These are phyloP conservation scores for Mormyrus iriodes DNA, from an alignment of 2,113 vertebrate genomes.

Conservation along the genomic window DNA sequence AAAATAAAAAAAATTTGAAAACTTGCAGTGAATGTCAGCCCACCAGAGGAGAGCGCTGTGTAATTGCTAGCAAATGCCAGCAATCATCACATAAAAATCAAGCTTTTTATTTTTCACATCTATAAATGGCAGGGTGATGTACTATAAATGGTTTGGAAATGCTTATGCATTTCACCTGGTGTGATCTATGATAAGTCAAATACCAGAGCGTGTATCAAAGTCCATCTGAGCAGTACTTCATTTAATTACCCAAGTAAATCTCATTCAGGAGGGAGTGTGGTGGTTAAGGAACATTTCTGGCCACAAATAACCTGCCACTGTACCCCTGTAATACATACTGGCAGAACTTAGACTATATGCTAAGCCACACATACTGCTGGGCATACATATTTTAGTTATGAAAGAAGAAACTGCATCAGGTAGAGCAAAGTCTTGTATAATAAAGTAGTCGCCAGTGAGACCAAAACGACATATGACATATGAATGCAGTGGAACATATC, in stretches of 20 bases:
- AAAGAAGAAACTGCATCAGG: neutral
- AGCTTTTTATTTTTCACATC: neutral
- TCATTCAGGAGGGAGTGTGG: neutral
- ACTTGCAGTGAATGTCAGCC: neutral
- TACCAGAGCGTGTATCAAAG: neutral
- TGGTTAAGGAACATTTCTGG: neutral
- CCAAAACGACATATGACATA: neutral
- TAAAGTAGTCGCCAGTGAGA: neutral
- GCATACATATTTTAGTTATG: neutral
- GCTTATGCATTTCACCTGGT: neutral
- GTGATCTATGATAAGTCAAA: neutral
- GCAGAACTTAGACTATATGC: neutral
- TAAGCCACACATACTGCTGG: neutral
- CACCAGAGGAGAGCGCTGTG: neutral
- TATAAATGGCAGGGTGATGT: neutral
- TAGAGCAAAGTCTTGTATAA: neutral
- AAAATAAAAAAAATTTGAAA: neutral
- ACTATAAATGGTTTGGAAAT: neutral
- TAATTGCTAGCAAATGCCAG: neutral
- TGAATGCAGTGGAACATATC: neutral
- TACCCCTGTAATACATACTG: neutral
- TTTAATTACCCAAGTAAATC: neutral
- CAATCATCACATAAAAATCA: neutral
- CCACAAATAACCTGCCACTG: neutral
- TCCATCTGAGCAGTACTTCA: neutral